Conservation (phyloP, 2,888 invertebrate species). For the Danaus chrysippus region DNA sequence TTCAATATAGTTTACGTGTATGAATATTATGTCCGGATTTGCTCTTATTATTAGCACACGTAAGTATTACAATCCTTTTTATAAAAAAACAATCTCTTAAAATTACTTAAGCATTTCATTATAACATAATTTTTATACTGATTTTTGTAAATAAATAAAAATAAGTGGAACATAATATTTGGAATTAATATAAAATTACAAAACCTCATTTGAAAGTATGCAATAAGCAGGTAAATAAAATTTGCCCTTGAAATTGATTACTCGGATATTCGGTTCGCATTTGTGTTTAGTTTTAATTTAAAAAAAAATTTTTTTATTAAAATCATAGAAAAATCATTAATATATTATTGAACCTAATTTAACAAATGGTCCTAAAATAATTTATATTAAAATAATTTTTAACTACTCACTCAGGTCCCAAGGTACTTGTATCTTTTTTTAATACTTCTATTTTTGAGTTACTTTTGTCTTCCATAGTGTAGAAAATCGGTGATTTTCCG, state of each 20-base stretch:
- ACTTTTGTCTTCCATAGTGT: background rate
- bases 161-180: background rate
- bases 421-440: too few relatives aligned
- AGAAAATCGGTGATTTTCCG: background rate
- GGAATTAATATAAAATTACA: background rate
- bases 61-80: conserved; percentile 45
- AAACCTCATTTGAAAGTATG: background rate
- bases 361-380: too few relatives aligned
- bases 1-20: conserved; percentile 47
- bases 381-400: too few relatives aligned
- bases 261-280: conserved; percentile 2
- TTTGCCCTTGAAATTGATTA: conserved; percentile 1
- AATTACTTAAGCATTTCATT: too few relatives aligned
- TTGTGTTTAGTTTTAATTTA: background rate
- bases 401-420: too few relatives aligned
- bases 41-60: conserved; percentile 56
- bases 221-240: background rate
- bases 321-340: background rate
- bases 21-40: conserved; percentile 50
- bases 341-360: too few relatives aligned
- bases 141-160: background rate
- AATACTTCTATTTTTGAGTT: too few relatives aligned
- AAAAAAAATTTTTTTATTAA: background rate
- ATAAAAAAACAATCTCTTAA: background rate
- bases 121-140: too few relatives aligned